Evolutionary conservation across 2,113 vertebrate species (phyloP).

Genomic region (Narcine bancroftii): DNA sequence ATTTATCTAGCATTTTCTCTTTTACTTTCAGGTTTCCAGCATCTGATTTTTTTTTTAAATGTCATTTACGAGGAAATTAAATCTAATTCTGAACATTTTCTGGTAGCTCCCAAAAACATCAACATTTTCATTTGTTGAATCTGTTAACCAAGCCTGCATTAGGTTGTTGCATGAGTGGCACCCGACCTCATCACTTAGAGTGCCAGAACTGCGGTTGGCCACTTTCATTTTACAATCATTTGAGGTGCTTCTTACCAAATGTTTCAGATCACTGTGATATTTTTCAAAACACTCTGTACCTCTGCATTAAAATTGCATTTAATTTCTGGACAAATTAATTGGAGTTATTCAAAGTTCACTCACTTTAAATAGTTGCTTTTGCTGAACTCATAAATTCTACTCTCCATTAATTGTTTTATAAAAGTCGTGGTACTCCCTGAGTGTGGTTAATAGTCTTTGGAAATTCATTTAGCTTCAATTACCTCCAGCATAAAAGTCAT

Average conservation of each 20-base stretch:
- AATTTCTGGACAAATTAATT: neutral
- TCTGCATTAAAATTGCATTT: neutral
- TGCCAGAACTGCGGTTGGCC: neutral
- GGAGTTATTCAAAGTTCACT: neutral
- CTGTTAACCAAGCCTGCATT: neutral
- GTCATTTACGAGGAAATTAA: neutral
- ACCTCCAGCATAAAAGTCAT: conserved; percentile 9
- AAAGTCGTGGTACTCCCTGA: conserved; percentile 1
- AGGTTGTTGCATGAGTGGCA: neutral
- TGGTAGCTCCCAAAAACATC: neutral
- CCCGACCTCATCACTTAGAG: neutral
- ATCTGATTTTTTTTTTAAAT: neutral
- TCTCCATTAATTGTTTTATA: conserved; percentile 31
- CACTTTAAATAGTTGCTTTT: conserved; percentile 3
- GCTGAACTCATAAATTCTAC: conserved; percentile 10
- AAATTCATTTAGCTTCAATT: conserved; percentile 33
- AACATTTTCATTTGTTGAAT: neutral
- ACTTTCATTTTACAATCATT: neutral
- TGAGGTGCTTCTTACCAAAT: neutral
- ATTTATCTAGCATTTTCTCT: no score
- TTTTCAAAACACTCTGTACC: neutral
- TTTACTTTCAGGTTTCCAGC: no score
- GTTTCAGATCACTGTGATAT: neutral
- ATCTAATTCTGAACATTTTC: neutral
- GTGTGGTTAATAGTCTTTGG: conserved; percentile 18